Conservation (phyloP, 2,888 invertebrate species). For the Sminthurides aquaticus region DNA sequence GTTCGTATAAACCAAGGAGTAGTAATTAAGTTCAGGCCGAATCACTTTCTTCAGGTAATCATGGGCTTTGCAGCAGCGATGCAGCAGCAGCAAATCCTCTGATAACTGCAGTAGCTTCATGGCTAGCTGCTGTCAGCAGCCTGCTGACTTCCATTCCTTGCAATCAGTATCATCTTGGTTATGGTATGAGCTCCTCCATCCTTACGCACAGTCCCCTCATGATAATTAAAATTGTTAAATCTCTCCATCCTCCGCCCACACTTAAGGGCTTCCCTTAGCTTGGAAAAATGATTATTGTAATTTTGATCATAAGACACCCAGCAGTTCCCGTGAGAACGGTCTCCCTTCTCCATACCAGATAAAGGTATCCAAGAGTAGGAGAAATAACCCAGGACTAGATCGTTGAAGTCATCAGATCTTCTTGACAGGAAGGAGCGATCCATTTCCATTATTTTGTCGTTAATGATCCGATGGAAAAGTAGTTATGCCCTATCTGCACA, state of each 20-base stretch:
- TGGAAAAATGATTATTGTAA: slow-evolving; percentile 32
- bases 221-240: slow-evolving; percentile 6
- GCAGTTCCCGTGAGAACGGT: slow-evolving; percentile 18
- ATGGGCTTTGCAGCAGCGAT: slow-evolving; percentile 40
- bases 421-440: slow-evolving; percentile 42
- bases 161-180: slow-evolving; percentile 26
- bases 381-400: slow-evolving; percentile 40
- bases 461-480: slow-evolving; percentile 42
- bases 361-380: slow-evolving; percentile 17
- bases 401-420: slow-evolving; percentile 40
- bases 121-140: slow-evolving; percentile 27
- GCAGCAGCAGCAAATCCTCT: slow-evolving; percentile 40
- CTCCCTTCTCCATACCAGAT: slow-evolving; percentile 22
- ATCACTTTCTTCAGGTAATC: slow-evolving; percentile 43
- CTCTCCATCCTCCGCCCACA: slow-evolving; percentile 29
- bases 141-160: slow-evolving; percentile 38
- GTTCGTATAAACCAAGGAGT: neutral
- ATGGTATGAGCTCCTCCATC: neutral
- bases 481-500: no score
- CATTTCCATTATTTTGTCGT: slow-evolving; percentile 42
- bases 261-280: slow-evolving; percentile 36
- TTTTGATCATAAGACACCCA: slow-evolving; percentile 1
- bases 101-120: slow-evolving; percentile 38
- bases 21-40: slow-evolving; percentile 13
- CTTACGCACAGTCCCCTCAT: slow-evolving; percentile 8